Conservation (phyloP, 2,888 invertebrate species). For the Athetis lepigone region DNA sequence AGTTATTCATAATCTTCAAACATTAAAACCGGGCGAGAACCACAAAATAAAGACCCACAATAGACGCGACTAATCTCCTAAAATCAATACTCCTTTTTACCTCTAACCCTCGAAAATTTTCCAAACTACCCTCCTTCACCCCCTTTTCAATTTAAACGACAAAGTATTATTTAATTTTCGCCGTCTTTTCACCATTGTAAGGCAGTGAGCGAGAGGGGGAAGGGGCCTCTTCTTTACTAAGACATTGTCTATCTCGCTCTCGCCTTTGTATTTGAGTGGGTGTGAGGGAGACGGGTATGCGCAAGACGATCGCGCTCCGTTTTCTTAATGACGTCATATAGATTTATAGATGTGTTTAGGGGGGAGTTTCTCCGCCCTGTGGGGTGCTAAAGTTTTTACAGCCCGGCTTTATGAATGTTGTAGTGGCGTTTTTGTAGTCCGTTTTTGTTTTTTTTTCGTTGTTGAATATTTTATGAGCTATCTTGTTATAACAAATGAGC, state of each 20-base stretch:
- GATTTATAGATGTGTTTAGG: constrained; percentile 86
- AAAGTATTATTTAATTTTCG: constrained; percentile 90
- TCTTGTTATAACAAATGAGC: constrained; percentile 33
- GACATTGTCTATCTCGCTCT: constrained; percentile 78
- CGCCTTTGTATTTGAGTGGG: constrained; percentile 68
- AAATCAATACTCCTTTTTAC: constrained; percentile 90
- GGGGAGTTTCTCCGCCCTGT: constrained; percentile 70
- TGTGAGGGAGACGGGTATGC: constrained; percentile 79
- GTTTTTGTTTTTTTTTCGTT: constrained; percentile 56
- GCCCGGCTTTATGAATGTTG: constrained; percentile 79
- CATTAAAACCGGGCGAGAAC: constrained; percentile 46
- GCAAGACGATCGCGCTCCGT: constrained; percentile 84
- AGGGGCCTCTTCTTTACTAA: constrained; percentile 78
- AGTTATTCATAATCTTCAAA: constrained; percentile 51
- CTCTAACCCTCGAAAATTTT: constrained; percentile 85
- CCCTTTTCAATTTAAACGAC: constrained; percentile 88
- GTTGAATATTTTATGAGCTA: constrained; percentile 30
- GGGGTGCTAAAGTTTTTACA: constrained; percentile 83
- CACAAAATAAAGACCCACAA: constrained; percentile 65
- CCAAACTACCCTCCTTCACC: constrained; percentile 77
- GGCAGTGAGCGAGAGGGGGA: constrained; percentile 78
- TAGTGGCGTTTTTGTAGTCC: constrained; percentile 67
- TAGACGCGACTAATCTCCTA: constrained; percentile 82
- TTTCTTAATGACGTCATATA: constrained; percentile 90
- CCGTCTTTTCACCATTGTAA: constrained; percentile 90